These are phyloP conservation scores for Jacana jacana DNA, from an alignment of 2,113 vertebrate genomes.

Conservation along the genomic window DNA sequence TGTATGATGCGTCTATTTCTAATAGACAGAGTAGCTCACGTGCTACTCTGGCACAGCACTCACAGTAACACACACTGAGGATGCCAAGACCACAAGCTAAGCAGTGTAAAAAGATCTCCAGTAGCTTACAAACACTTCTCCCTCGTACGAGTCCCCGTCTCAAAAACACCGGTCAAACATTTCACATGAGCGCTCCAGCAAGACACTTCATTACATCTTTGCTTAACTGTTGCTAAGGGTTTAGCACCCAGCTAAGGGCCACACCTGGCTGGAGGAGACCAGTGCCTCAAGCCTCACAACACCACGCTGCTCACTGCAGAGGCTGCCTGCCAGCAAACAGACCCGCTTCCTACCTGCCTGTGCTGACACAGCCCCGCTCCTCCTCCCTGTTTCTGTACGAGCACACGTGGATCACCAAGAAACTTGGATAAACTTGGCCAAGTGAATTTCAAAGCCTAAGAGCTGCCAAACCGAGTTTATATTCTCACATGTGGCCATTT, in stretches of 20 bases:
- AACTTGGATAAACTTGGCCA: background rate
- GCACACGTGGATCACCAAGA: fast-evolving
- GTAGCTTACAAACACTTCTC: background rate
- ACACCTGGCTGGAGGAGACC: background rate
- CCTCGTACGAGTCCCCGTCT: background rate
- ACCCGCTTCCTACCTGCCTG: background rate
- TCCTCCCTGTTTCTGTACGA: background rate
- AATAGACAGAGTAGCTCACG: background rate
- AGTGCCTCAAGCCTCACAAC: fast-evolving
- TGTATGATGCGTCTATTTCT: background rate
- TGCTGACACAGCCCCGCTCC: background rate
- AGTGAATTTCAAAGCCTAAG: background rate
- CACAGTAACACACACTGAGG: background rate
- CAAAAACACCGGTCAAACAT: background rate
- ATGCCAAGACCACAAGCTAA: background rate
- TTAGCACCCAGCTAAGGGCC: background rate
- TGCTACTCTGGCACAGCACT: background rate
- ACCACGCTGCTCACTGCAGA: background rate
- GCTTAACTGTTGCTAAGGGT: background rate
- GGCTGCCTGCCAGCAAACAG: background rate
- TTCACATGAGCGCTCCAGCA: background rate
- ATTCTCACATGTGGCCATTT: background rate
- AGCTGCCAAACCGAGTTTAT: background rate
- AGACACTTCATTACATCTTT: background rate
- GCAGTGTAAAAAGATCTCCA: background rate